A percentile compares a stretch with the other conserved stretches of the same genome.
phyloP scores from a whole-genome alignment of 2,797 vertebrate genomes.

The Labroides dimidiatus region DNA sequence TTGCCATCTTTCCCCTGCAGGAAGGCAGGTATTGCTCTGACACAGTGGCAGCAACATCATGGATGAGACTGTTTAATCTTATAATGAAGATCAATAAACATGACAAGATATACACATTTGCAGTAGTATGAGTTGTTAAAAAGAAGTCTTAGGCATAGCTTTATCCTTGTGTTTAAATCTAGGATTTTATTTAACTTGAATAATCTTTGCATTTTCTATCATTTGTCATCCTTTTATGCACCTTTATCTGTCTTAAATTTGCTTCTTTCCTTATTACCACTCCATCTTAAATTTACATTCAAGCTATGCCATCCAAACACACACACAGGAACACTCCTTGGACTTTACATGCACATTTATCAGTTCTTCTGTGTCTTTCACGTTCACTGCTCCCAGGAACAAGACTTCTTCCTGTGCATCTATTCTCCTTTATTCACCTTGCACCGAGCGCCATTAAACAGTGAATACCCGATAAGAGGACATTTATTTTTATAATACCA shows the following conservation, averaged over 20 bases:
- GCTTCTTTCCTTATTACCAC: slow-evolving; percentile 29
- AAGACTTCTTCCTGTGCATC: background rate
- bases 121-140: too few species aligned
- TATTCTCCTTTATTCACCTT: slow-evolving; percentile 57
- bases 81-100: too few species aligned
- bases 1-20: too few species aligned
- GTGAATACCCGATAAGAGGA: slow-evolving; percentile 66
- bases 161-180: too few species aligned
- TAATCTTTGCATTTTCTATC: background rate
- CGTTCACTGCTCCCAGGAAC: slow-evolving; percentile 9
- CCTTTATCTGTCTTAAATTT: slow-evolving; percentile 16
- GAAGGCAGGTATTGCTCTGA: too few species aligned
- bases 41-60: too few species aligned
- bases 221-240: background rate
- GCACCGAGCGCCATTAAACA: slow-evolving; percentile 66
- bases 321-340: background rate
- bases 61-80: too few species aligned
- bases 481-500: slow-evolving; percentile 65
- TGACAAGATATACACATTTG: too few species aligned
- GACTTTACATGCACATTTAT: slow-evolving; percentile 3
- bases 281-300: slow-evolving; percentile 32
- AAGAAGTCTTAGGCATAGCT: too few species aligned
- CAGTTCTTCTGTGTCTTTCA: slow-evolving; percentile 24
- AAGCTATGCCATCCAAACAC: background rate
- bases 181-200: too few species aligned